phyloP scores from a whole-genome alignment of 2,113 vertebrate species.

The Triplophysa dalaica region DNA sequence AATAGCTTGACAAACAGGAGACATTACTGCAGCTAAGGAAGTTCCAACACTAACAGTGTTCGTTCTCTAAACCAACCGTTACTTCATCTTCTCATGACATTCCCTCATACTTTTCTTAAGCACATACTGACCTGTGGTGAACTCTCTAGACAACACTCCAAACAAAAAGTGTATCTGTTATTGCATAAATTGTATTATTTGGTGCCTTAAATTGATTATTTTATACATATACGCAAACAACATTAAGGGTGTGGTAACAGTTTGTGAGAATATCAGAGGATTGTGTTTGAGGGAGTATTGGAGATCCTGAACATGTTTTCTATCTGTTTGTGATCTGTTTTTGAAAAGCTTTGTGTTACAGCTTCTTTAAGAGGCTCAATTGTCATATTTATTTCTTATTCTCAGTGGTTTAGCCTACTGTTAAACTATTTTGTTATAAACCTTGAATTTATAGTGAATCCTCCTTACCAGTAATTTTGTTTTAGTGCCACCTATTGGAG shows the following conservation, averaged over 20 bases:
- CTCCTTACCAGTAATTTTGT: neutral
- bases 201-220: neutral
- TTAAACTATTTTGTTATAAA: constrained; percentile 7
- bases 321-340: neutral
- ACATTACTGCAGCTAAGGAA: neutral
- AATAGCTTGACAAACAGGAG: constrained; percentile 1
- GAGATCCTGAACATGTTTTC: neutral
- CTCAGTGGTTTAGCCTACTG: neutral
- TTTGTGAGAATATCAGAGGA: neutral
- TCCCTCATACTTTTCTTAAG: neutral
- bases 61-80: too few relatives aligned
- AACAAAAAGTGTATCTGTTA: neutral
- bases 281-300: neutral
- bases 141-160: neutral
- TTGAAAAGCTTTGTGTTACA: constrained; percentile 5
- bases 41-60: too few relatives aligned
- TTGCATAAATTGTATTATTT: neutral
- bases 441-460: neutral
- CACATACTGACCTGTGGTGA: neutral
- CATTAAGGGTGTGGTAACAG: neutral
- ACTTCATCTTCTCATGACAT: neutral
- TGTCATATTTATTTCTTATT: constrained; percentile 56
- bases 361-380: neutral
- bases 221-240: too few relatives aligned
- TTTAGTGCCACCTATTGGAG: constrained; percentile 37